Evolutionary conservation across 2,797 vertebrate species (phyloP).

Genomic region (Anabas testudineus): DNA sequence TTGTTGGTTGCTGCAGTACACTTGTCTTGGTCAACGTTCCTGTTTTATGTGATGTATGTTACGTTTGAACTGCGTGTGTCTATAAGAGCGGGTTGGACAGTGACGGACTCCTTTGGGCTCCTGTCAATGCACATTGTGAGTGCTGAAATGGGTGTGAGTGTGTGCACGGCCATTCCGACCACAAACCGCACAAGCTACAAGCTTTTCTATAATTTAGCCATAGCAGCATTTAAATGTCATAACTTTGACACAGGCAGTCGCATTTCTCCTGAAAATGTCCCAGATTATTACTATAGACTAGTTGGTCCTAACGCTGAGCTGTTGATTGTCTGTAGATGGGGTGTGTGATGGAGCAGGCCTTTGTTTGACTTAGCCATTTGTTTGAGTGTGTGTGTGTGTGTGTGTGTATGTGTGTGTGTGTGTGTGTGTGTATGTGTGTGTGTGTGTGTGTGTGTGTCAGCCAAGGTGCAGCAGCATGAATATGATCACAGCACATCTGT

Average conservation of each 20-base stretch:
- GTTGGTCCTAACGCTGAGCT: background rate
- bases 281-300: background rate
- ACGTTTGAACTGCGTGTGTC: slow-evolving; percentile 61
- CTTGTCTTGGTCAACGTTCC: slow-evolving; percentile 67
- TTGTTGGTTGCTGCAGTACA: slow-evolving; percentile 50
- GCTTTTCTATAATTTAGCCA: background rate
- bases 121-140: slow-evolving; percentile 26
- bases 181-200: background rate
- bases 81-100: slow-evolving; percentile 57
- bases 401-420: slow-evolving; percentile 13
- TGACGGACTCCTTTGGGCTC: slow-evolving; percentile 38
- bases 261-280: background rate
- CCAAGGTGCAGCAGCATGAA: slow-evolving; percentile 49
- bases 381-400: slow-evolving; percentile 27
- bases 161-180: slow-evolving; percentile 11
- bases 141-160: background rate
- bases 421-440: slow-evolving; percentile 11
- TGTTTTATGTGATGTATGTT: slow-evolving; percentile 56
- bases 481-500: slow-evolving; percentile 62
- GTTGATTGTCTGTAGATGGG: slow-evolving; percentile 33
- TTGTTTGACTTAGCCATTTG: slow-evolving; percentile 53
- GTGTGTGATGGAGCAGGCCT: slow-evolving; percentile 34
- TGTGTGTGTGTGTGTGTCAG: slow-evolving; percentile 27
- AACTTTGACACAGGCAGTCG: background rate
- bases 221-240: background rate